Evolutionary conservation across 2,888 invertebrate species (phyloP), one percentile per base, ranked within the genome.

Genomic region (Watsonalla binaria): DNA sequence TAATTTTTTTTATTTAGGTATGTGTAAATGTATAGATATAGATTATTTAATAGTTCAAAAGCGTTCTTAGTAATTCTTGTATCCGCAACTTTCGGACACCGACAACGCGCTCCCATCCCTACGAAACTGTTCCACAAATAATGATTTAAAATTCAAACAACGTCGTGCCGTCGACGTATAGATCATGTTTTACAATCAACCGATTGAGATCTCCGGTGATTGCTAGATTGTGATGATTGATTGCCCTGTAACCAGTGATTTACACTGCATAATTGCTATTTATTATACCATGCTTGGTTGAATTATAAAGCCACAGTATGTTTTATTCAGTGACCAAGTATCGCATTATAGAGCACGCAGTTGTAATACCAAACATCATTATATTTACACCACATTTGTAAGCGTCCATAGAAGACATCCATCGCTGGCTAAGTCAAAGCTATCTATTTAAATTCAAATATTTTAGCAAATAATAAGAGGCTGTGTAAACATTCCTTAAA

Each of bases 241-340:
- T 58, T 50, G 14, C 13, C 45, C 47, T 47, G 50, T 52, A 5
- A 42, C 24, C 48, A 46, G 55, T 59, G 57, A 58, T 59, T 55
- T 57, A 59, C 51, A 51, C 37, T n/a, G 35, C n/a, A 50, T 63
- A 57, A 63, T 61, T 53, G 52, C 55, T 54, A 51, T 54, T 57
- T 56, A 59, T 58, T 54, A 24, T 42, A 52, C 47, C 54, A 60
- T 15, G 49, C 35, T 34, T 37, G 48, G 42, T 42, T 42, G 42
- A 11, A 42, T 42, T 42, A 42, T 11, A 42, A 42, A 42, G 42
- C 42, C 42, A 11, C 42, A 42, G 5, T 37, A 42, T 42, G 42
- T 42, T 42, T 42, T 42, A 42, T 42, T 42, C 42, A 42, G 42
- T 11, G 42, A 42, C 42, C 42, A 42, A 42, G 11, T 42, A 42